phyloP scores from a whole-genome alignment of 2,888 invertebrate species.

The Synanthedon vespiformis region DNA sequence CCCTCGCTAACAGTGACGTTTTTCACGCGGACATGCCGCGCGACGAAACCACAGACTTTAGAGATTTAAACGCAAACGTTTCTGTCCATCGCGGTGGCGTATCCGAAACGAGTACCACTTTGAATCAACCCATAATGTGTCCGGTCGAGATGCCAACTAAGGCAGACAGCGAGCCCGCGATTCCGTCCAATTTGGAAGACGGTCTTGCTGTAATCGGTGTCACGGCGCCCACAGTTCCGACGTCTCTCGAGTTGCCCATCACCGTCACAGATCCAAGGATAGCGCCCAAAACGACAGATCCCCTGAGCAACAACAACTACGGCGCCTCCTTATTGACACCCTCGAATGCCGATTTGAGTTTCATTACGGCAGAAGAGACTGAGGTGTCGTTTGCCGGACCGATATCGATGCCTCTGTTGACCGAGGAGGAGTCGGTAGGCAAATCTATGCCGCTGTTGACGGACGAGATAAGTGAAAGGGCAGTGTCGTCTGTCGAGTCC shows the following conservation, averaged over 20 bases:
- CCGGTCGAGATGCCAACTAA: conserved; percentile 79
- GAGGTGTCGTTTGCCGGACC: conserved; percentile 37
- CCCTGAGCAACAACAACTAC: conserved; percentile 37
- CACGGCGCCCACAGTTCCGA: conserved; percentile 70
- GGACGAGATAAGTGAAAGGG: conserved; percentile 39
- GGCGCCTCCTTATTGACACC: conserved; percentile 31
- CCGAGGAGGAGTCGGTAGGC: conserved; percentile 51
- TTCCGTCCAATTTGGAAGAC: conserved; percentile 58
- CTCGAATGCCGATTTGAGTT: conserved; percentile 45
- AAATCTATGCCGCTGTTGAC: conserved; percentile 59
- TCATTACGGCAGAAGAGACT: conserved; percentile 35
- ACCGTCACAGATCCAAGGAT: conserved; percentile 83
- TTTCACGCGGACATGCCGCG: conserved; percentile 70
- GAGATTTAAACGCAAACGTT: conserved; percentile 70
- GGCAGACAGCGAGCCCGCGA: conserved; percentile 32
- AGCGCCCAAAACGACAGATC: conserved; percentile 63
- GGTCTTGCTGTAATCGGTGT: conserved; percentile 72
- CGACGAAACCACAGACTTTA: conserved; percentile 72
- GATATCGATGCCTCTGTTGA: conserved; percentile 73
- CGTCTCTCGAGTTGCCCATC: conserved; percentile 80
- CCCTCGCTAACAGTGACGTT: conserved; percentile 80
- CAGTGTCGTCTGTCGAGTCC: conserved; percentile 36
- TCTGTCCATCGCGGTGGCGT: conserved; percentile 66
- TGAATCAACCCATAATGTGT: conserved; percentile 87
- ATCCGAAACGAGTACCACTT: conserved; percentile 79